Percentiles rank a stretch among this genome's conserved stretches.
These are phyloP conservation scores for Campoplex capitator DNA, from an alignment of 2,888 invertebrate genomes.

Conservation along the genomic window DNA sequence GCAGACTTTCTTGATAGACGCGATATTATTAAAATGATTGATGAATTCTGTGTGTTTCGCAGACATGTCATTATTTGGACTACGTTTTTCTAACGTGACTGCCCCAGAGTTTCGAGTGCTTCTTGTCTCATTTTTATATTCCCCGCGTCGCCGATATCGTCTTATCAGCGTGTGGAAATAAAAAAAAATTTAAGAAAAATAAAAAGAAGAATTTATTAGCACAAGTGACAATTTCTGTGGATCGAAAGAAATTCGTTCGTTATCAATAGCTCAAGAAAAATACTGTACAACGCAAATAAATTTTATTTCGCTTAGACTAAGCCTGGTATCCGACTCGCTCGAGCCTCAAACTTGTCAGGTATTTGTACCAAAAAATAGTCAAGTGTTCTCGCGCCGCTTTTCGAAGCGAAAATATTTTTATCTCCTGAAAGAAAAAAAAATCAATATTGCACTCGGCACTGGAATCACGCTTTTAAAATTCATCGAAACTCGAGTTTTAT, in stretches of 20 bases:
- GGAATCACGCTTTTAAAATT: background rate
- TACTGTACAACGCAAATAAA: background rate
- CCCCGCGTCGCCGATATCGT: background rate
- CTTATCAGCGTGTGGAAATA: background rate
- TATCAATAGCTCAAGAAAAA: background rate
- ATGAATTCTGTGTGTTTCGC: background rate
- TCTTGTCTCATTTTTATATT: background rate
- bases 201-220: background rate
- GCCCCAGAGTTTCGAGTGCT: background rate
- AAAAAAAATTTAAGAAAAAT: background rate
- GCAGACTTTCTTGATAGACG: background rate
- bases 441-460: constrained; percentile 6
- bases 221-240: background rate
- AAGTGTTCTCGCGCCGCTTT: background rate
- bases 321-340: background rate
- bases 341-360: background rate
- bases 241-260: background rate
- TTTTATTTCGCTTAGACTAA: background rate
- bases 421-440: background rate
- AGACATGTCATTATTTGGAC: background rate
- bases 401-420: background rate
- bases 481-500: background rate
- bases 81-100: background rate
- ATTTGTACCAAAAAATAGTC: background rate
- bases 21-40: background rate